Evolutionary conservation across 2,113 vertebrate genomes (phyloP).

Genomic region (Protomyctophum bolini): DNA sequence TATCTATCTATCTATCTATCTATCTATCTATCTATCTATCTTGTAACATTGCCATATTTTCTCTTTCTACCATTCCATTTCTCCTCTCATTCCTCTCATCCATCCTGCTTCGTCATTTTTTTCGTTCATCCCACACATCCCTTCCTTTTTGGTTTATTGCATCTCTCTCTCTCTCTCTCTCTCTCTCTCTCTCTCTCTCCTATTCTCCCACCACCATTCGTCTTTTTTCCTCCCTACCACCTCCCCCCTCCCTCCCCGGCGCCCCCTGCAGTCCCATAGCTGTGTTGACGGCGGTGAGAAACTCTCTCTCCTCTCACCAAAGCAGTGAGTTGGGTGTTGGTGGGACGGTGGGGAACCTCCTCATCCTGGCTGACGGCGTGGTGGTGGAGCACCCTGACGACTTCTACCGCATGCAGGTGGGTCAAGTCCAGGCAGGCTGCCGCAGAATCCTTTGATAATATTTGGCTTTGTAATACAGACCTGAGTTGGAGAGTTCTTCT

Average conservation of each 20-base stretch:
- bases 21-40: neutral
- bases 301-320: slow-evolving; percentile 90
- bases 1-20: neutral
- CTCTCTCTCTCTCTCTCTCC: neutral
- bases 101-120: slow-evolving; percentile 8
- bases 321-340: slow-evolving; percentile 83
- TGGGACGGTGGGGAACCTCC: slow-evolving; percentile 86
- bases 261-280: slow-evolving; percentile 46
- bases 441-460: no score
- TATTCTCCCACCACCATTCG: neutral
- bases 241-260: neutral
- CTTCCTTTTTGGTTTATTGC: neutral
- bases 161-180: neutral
- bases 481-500: no score
- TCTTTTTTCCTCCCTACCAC: neutral
- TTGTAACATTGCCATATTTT: neutral
- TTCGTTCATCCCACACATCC: slow-evolving; percentile 5
- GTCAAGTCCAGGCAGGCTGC: neutral
- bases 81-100: slow-evolving; percentile 8
- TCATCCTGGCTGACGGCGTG: slow-evolving; percentile 88
- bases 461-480: no score
- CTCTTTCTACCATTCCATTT: neutral
- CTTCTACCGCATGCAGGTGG: slow-evolving; percentile 96
- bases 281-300: slow-evolving; percentile 87
- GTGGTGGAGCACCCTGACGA: slow-evolving; percentile 90